These are phyloP conservation scores for Dinoponera quadriceps DNA, from an alignment of 1,140 invertebrate genomes.

Conservation along the genomic window DNA sequence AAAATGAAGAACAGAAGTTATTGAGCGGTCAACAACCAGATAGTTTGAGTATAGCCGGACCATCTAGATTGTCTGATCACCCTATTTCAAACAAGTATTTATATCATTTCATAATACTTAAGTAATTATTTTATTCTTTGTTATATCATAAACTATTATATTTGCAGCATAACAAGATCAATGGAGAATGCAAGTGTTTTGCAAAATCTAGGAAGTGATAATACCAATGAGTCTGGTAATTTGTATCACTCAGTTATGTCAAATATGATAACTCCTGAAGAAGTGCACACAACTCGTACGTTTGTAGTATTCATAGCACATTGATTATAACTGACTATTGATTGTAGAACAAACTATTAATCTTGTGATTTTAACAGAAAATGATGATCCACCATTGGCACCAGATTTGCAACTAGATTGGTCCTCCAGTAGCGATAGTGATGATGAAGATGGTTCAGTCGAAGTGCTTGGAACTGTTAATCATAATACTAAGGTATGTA, in stretches of 20 bases:
- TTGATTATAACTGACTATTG: conserved; percentile 19
- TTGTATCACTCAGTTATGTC: conserved; percentile 64
- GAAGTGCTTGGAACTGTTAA: conserved; percentile 84
- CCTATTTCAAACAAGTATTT: conserved; percentile 72
- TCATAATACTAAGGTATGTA: conserved; percentile 74
- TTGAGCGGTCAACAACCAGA: conserved; percentile 69
- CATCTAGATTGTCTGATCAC: conserved; percentile 80
- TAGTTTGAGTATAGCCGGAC: conserved; percentile 79
- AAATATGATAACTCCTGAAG: conserved; percentile 70
- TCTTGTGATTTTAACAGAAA: conserved; percentile 70
- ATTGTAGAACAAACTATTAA: conserved; percentile 41
- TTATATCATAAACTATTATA: conserved; percentile 4
- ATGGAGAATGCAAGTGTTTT: conserved; percentile 49
- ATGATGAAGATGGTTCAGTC: conserved; percentile 88
- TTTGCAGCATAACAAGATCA: conserved; percentile 65
- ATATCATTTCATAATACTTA: background rate
- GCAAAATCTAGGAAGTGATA: conserved; percentile 59
- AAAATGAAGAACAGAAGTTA: conserved; percentile 70
- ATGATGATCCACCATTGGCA: conserved; percentile 88
- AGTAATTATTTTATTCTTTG: background rate
- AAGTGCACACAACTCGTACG: conserved; percentile 73
- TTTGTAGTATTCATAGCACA: conserved; percentile 21
- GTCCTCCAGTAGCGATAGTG: conserved; percentile 87
- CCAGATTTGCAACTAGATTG: conserved; percentile 93
- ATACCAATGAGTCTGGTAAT: conserved; percentile 62